Base-by-base conservation (phyloP, 2,888 invertebrate species). In the Plutella xylostella region DNA sequence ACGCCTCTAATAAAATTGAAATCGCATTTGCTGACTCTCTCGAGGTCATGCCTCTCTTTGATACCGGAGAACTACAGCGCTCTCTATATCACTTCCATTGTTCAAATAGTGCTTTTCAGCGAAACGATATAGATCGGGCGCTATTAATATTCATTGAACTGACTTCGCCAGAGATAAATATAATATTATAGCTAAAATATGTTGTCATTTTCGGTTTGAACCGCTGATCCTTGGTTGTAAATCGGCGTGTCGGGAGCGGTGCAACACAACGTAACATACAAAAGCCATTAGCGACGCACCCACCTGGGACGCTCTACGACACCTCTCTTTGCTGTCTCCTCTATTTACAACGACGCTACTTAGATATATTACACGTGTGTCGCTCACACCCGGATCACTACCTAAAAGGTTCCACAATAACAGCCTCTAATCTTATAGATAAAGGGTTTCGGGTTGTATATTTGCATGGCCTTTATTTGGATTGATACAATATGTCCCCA, bases 1-100 rank as follows among this genome's bases (percentile, higher is more conserved):
- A 58, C 64, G 61, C 65, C 63, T 72, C 68, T 68, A 54, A 59
- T 58, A 68, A 77, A 78, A 79, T 80, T 77, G 71, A 78, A 78
- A 77, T 82, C 76, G 65, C 70, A 71, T 79, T 77, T 72, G 63
- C 67, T 60, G 63, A 69, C 65, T 63, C 61, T 60, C 60, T 28
- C 56, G 63, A 65, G 60, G 60, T 64, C 62, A 68, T 62, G 64
- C 64, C 66, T 64, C 68, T 64, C 62, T 68, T 68, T 67, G 59
- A 60, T 60, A 61, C 56, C 52, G 50, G 51, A 55, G 49, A 45
- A 47, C 48, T 40, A 38, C 43, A 42, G 38, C 42, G 46, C 45
- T 45, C 40, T 31, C 42, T 43, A 45, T 50, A 50, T 48, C 47
- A 48, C 38, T 45, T 49, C 45, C 38, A 37, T 47, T 45, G 43